Evolutionary conservation across 2,888 invertebrate species (phyloP).

Genomic region (Tyria jacobaeae): DNA sequence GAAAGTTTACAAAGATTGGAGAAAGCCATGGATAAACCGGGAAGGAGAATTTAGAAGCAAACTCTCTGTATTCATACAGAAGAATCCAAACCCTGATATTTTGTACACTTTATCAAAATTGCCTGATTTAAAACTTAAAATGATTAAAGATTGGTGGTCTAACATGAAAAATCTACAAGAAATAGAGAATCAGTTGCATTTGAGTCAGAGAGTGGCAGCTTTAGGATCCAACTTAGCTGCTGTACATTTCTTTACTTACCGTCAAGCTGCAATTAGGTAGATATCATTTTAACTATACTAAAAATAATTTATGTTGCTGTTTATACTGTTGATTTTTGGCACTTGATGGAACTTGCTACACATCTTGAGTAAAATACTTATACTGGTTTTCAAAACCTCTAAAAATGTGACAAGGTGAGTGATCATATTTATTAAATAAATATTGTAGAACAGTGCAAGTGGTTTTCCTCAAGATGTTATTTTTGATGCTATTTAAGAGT

Average conservation of each 20-base stretch:
- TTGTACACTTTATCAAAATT: slow-evolving; percentile 78
- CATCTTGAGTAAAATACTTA: too few species aligned
- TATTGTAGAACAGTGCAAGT: too few species aligned
- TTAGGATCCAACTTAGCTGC: slow-evolving; percentile 94
- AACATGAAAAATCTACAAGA: slow-evolving; percentile 79
- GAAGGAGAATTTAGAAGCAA: slow-evolving; percentile 87
- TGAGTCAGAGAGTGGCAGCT: slow-evolving; percentile 86
- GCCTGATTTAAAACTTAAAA: slow-evolving; percentile 81
- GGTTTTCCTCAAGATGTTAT: too few species aligned
- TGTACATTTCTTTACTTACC: slow-evolving; percentile 93
- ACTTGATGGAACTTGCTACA: too few species aligned
- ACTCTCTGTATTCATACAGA: slow-evolving; percentile 84
- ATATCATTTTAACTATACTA: background rate
- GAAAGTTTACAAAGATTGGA: slow-evolving; percentile 86
- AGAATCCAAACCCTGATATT: slow-evolving; percentile 74
- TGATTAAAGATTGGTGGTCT: slow-evolving; percentile 86
- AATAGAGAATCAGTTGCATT: slow-evolving; percentile 87
- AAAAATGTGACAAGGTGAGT: too few species aligned
- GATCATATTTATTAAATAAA: too few species aligned
- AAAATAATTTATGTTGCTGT: too few species aligned
- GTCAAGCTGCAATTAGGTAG: slow-evolving; percentile 91
- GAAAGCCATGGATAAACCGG: slow-evolving; percentile 87
- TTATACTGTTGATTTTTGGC: too few species aligned
- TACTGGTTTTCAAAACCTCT: too few species aligned
- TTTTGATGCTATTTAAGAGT: background rate